Base-by-base conservation (phyloP, 2,888 invertebrate species). In the Drosophila borborema region DNA sequence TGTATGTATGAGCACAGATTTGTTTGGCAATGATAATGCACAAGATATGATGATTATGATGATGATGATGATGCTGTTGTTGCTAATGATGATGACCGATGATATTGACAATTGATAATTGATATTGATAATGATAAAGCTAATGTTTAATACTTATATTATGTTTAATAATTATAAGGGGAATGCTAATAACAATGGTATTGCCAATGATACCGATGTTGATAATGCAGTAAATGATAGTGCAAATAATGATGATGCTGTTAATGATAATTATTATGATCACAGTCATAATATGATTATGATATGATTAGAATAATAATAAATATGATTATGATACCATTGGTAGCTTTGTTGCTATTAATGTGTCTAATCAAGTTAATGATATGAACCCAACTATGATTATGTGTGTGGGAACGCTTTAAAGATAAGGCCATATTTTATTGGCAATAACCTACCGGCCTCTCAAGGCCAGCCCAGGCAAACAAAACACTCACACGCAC, bases 371-470 rank as follows among this genome's bases (percentile, higher is more conserved):
- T 58, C 36, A 62, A 40, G 23, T 53, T 56, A 10, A 43, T 60
- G 59, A 23, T 38, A 36, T 20, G 20, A 20, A 34, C 16, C 3
- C 12, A n/a, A 31, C 36, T 20, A 36, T 23, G 20, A 16, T 23
- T 23, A 23, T 46, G 31, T 60, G 38, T 65, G 56, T 31, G 51
- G 54, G 63, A 76, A 65, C 63, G 48, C 63, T 75, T 76, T 66
- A 38, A 58, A 61, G 76, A 76, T 71, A 76, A 66, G 64, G 54
- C 64, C 60, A 63, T 45, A 70, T 75, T 76, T 74, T 49, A 64
- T 56, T 62, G 65, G 41, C 59, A 67, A 54, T 62, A 68, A 65
- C 71, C 51, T 68, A 72, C 55, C 58, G 58, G 48, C 31, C 54
- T n/a, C 41, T n/a, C 31, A 12, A 16, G 4, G n/a, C n/a, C n/a